Evolutionary conservation across 2,888 invertebrate genomes (phyloP).

Genomic region (Ectobius pallidus): DNA sequence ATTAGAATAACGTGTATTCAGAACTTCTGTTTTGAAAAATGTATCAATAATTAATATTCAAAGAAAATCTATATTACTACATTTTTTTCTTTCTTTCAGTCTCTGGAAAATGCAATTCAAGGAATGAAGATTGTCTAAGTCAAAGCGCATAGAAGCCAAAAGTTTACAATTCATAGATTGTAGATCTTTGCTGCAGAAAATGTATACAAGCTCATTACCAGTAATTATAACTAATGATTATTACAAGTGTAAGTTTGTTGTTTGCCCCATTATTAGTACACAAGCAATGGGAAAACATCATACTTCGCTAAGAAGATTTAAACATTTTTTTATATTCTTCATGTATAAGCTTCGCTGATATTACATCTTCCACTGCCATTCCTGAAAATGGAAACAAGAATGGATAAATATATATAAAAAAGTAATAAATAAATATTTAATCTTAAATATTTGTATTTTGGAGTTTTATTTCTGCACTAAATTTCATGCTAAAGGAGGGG

Average conservation of each 20-base stretch:
- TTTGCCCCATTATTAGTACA: not conserved
- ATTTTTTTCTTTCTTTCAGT: slow-evolving; percentile 49
- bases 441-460: no score
- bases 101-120: slow-evolving; percentile 70
- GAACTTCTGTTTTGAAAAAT: no score
- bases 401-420: no score
- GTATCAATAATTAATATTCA: no score
- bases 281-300: no score
- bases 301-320: no score
- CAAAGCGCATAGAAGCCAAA: not conserved
- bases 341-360: slow-evolving; percentile 62
- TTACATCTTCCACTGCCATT: slow-evolving; percentile 66
- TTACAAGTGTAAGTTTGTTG: not conserved
- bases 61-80: no score
- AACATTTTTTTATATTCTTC: slow-evolving; percentile 46
- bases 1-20: no score
- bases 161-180: not conserved
- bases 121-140: slow-evolving; percentile 67
- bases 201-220: not conserved
- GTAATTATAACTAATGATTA: not conserved
- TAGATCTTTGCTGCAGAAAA: not conserved
- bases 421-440: no score
- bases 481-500: no score
- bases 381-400: slow-evolving; percentile 53
- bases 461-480: no score